phyloP scores from a whole-genome alignment of 2,113 vertebrate genomes.

The Protobothrops flavoviridis region DNA sequence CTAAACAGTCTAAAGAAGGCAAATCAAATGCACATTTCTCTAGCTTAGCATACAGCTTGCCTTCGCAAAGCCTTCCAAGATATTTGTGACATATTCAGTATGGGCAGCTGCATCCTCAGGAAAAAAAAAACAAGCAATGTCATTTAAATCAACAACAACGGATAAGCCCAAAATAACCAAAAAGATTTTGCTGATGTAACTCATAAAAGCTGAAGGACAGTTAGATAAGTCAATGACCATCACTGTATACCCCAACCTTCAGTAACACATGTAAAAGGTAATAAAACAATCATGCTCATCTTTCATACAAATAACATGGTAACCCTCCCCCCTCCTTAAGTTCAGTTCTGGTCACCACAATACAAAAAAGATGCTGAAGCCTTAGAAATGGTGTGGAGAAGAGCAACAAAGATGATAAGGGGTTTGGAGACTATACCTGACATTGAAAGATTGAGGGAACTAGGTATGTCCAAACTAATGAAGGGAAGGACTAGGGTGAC shows the following conservation, averaged over 20 bases:
- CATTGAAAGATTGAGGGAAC: not conserved
- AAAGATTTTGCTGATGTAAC: not conserved
- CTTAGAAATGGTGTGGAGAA: not conserved
- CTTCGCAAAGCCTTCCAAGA: not conserved
- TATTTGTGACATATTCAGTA: not conserved
- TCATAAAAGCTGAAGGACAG: not conserved
- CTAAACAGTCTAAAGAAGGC: not conserved
- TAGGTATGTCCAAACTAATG: not conserved
- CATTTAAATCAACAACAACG: not conserved
- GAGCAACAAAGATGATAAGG: not conserved
- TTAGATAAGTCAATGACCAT: not conserved
- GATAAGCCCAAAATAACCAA: not conserved
- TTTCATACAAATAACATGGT: not conserved
- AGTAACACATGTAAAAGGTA: not conserved
- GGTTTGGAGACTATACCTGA: not conserved
- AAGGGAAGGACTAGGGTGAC: not conserved
- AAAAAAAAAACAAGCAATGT: not conserved
- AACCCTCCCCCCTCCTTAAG: rapidly evolving
- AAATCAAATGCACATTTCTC: not conserved
- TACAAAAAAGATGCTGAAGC: not conserved
- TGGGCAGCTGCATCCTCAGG: not conserved
- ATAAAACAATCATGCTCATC: not conserved
- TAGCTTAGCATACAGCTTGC: not conserved
- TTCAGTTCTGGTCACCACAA: not conserved
- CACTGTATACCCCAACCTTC: not conserved